Evolutionary conservation across 2,797 vertebrate species (phyloP).

Genomic region (Etheostoma perlongum): DNA sequence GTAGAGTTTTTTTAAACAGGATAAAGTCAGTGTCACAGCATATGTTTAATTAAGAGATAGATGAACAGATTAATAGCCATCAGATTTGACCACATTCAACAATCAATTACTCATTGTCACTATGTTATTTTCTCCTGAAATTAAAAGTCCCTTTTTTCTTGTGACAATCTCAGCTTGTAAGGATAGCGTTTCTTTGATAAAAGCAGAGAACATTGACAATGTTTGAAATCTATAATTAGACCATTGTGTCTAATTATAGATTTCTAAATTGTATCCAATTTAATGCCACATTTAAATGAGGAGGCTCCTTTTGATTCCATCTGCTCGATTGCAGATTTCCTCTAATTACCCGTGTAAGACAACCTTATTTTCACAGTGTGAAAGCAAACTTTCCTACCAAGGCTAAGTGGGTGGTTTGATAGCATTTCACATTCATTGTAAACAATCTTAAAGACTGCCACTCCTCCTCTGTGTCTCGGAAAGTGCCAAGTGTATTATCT

Average conservation of each 20-base stretch:
- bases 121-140: background rate
- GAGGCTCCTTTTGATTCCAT: conserved; percentile 6
- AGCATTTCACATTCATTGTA: conserved; percentile 24
- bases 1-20: no score
- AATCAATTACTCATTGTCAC: background rate
- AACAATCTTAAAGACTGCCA: conserved; percentile 5
- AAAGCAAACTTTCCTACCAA: conserved; percentile 25
- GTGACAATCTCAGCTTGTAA: background rate
- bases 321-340: background rate
- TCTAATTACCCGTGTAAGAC: conserved; percentile 31
- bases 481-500: conserved; percentile 1
- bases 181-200: background rate
- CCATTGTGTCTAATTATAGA: background rate
- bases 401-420: conserved; percentile 27
- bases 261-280: background rate
- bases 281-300: conserved; percentile 10
- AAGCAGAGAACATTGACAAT: no score
- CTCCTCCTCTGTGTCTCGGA: conserved; percentile 27
- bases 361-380: conserved; percentile 38
- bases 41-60: background rate
- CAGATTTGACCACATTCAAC: background rate
- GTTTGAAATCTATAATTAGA: background rate
- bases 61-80: background rate
- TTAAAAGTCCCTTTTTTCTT: background rate
- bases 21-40: no score